Evolutionary conservation across 53 echinoderm and acorn worm species (phyloP).

Genomic region (Actinopyga echinites): DNA sequence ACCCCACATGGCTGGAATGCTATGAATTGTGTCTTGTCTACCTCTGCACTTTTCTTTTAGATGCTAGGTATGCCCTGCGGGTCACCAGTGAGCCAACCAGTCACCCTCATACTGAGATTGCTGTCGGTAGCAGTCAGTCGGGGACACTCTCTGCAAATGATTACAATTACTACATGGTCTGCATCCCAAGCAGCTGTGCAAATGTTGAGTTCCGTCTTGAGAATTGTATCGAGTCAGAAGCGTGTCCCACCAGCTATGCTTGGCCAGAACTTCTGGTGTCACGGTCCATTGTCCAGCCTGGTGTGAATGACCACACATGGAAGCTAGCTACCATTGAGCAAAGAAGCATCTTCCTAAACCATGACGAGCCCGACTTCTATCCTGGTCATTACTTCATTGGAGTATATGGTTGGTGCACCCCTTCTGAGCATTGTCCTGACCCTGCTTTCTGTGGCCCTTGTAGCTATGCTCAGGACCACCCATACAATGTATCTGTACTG

Average conservation of each 20-base stretch:
- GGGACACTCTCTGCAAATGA: slow-evolving; percentile 20
- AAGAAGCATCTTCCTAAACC: slow-evolving; percentile 62
- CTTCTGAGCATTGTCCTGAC: slow-evolving; percentile 60
- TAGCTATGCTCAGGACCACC: slow-evolving; percentile 62
- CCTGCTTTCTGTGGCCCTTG: slow-evolving; percentile 76
- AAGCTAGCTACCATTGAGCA: slow-evolving; percentile 71
- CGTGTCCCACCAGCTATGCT: slow-evolving; percentile 77
- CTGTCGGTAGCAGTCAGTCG: background rate
- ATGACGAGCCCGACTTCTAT: slow-evolving; percentile 70
- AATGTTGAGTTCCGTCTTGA: slow-evolving; percentile 63
- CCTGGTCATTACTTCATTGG: slow-evolving; percentile 85
- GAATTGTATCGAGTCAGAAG: slow-evolving; percentile 67
- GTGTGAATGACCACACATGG: slow-evolving; percentile 86
- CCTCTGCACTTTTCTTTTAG: slow-evolving; percentile 40
- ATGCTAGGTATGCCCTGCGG: slow-evolving; percentile 61
- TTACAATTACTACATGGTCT: slow-evolving; percentile 84
- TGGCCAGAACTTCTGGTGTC: slow-evolving; percentile 93
- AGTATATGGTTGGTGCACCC: slow-evolving; percentile 97
- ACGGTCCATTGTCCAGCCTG: slow-evolving; percentile 70
- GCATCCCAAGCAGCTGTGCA: slow-evolving; percentile 66
- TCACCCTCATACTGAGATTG: slow-evolving; percentile 75
- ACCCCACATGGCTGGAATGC: no score
- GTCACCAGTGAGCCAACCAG: slow-evolving; percentile 51
- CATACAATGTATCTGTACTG: slow-evolving; percentile 52
- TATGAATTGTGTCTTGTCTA: no score